These are phyloP conservation scores for Phocoena sinus DNA, from an alignment of 2,113 vertebrate species.

Conservation along the genomic window DNA sequence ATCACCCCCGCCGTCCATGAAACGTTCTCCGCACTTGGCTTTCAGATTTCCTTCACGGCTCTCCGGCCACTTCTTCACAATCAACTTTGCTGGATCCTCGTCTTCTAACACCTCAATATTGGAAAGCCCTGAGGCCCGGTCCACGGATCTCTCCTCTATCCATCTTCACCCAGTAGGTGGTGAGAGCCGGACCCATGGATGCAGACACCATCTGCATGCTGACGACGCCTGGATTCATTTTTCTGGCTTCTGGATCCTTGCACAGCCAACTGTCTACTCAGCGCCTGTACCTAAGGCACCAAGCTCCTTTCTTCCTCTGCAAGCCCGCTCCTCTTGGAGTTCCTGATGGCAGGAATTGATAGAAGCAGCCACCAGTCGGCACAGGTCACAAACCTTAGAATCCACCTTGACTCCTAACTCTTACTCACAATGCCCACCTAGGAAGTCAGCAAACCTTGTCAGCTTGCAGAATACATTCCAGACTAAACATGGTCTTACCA, in stretches of 20 bases:
- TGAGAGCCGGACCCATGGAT: accelerated
- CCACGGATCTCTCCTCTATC: not conserved
- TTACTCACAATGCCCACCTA: not conserved
- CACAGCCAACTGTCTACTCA: not conserved
- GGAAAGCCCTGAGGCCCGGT: not conserved
- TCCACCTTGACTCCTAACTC: not conserved
- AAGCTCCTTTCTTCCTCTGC: not conserved
- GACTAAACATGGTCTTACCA: not conserved
- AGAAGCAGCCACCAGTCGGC: not conserved
- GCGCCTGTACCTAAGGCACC: not conserved
- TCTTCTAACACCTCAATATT: not conserved
- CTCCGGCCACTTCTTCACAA: not conserved
- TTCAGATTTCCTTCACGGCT: not conserved
- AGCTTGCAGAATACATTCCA: not conserved
- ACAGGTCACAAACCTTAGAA: not conserved
- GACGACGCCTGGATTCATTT: not conserved
- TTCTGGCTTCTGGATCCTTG: not conserved
- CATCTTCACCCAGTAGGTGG: not conserved
- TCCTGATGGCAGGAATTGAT: not conserved
- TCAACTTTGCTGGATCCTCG: not conserved
- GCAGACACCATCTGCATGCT: not conserved
- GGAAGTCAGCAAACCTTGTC: not conserved
- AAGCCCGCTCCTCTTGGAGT: not conserved
- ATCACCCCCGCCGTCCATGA: not conserved
- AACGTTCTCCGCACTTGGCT: not conserved